A percentile compares a stretch with the other conserved stretches of the same genome.
These are phyloP conservation scores for Neogale vison DNA, from an alignment of 2,113 vertebrate species.

Conservation along the genomic window DNA sequence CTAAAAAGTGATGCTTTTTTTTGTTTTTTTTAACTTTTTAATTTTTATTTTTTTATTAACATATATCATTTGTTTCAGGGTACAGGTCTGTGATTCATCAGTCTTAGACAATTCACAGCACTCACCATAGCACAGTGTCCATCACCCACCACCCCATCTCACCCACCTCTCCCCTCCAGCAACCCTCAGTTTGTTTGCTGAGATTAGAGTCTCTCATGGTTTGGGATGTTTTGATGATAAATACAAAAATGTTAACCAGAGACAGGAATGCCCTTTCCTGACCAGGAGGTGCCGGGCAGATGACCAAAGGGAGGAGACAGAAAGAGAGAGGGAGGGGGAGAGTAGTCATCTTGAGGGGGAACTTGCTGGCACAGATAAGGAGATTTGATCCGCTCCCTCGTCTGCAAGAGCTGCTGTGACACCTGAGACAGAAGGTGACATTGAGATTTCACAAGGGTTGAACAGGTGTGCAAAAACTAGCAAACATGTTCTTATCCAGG, in stretches of 20 bases:
- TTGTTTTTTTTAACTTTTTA: no score
- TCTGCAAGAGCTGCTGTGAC: background rate
- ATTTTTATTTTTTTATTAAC: no score
- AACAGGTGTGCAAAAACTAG: background rate
- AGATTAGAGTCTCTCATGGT: no score
- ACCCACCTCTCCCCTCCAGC: no score
- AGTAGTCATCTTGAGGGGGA: background rate
- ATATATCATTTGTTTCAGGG: no score
- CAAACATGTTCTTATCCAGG: background rate
- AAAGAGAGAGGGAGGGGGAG: background rate
- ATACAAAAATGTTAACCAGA: background rate
- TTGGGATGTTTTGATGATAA: background rate
- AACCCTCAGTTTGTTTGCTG: no score
- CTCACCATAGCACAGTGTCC: no score
- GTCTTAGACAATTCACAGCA: no score
- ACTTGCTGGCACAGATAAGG: background rate
- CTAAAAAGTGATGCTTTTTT: background rate
- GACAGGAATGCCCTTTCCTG: background rate
- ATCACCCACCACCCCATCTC: no score
- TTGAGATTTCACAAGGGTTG: conserved; percentile 20
- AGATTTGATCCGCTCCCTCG: background rate
- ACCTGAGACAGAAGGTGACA: conserved; percentile 61
- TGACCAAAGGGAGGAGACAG: background rate
- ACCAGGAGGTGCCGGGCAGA: background rate
- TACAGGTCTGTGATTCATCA: no score